A percentile compares a stretch with the other conserved stretches of the same genome.
Evolutionary conservation across 2,113 vertebrate genomes (phyloP).

Genomic region (Embiotoca jacksoni): DNA sequence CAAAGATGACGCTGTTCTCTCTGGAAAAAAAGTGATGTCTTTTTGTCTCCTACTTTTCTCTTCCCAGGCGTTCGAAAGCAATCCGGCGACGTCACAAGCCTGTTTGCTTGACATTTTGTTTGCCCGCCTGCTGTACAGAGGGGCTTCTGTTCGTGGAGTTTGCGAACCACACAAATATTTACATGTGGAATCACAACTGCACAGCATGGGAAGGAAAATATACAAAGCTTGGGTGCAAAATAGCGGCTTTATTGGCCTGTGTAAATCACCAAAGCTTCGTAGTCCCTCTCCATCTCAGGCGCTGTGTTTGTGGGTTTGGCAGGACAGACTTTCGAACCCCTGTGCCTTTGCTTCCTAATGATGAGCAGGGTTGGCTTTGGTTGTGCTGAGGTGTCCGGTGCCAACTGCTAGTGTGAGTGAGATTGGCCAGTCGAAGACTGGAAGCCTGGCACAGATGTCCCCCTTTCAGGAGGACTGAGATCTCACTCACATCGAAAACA

Average conservation of each 20-base stretch:
- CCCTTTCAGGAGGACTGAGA: slow-evolving; percentile 59
- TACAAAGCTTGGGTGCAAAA: slow-evolving; percentile 47
- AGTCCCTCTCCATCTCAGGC: slow-evolving; percentile 38
- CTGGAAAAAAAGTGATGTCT: neutral
- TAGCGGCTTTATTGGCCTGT: slow-evolving; percentile 54
- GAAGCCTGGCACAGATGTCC: slow-evolving; percentile 67
- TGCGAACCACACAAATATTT: slow-evolving; percentile 73
- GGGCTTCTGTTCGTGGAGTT: slow-evolving; percentile 67
- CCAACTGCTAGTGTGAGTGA: slow-evolving; percentile 69
- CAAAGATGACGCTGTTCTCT: slow-evolving; percentile 64
- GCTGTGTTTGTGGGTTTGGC: slow-evolving; percentile 54
- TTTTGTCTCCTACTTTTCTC: slow-evolving; percentile 34
- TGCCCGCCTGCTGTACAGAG: slow-evolving; percentile 53
- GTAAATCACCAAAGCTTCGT: slow-evolving; percentile 48
- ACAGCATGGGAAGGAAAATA: slow-evolving; percentile 65
- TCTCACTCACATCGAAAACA: slow-evolving; percentile 53
- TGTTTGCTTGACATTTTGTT: slow-evolving; percentile 67
- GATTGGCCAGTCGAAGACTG: slow-evolving; percentile 52
- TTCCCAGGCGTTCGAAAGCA: slow-evolving; percentile 53
- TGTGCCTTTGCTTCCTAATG: slow-evolving; percentile 63
- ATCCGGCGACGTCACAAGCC: slow-evolving; percentile 47
- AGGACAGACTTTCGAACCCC: slow-evolving; percentile 58
- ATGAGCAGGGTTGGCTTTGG: slow-evolving; percentile 65
- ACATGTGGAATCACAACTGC: slow-evolving; percentile 72
- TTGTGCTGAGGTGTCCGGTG: slow-evolving; percentile 46